Evolutionary conservation across 2,797 vertebrate genomes (phyloP), one percentile per base, ranked within the genome.

Genomic region (Spatula clypeata): DNA sequence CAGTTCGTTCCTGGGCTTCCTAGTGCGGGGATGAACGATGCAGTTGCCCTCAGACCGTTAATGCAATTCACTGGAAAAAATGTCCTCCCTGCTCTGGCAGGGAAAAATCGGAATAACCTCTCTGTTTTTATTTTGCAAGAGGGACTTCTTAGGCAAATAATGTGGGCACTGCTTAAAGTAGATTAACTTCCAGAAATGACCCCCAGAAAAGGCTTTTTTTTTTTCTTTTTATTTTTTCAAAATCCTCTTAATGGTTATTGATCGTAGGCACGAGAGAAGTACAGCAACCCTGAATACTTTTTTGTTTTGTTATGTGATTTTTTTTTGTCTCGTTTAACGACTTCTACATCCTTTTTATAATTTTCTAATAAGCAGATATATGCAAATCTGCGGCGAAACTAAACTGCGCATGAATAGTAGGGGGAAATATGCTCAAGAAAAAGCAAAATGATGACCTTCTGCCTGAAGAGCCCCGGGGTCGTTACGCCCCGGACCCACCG

Each of bases 1-100:
- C 18, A 2, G n/a, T 24, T 84, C n/a, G 9, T n/a, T 38, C 44
- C 57, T 3, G 40, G 6, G 16, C 31, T 60, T 53, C 55, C 53
- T 38, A 32, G 47, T 0, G 64, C 31, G 8, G 49, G 14, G 38
- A 54, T 60, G 75, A 72, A 60, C 45, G 10, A 0, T 0, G 51
- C 20, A 1, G 9, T 32, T 86, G 80, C 61, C 57, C 57, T 14
- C 54, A 36, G 38, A 34, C 20, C 40, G 45, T 27, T 47, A 6
- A 6, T 7, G 45, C 6, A 69, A 90, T 71, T 36, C 69, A 3
- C n/a, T 70, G 83, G 65, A 53, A 92, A 92, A 95, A 94, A 79
- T 60, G 8, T 32, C 14, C 69, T 16, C 57, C 20, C 17, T 27
- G 42, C 15, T 75, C 75, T 58, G 75, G 12, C 18, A 31, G 19